Evolutionary conservation across 2,888 invertebrate species (phyloP), one percentile per base, ranked within the genome.

Genomic region (Diarsia dahlii): DNA sequence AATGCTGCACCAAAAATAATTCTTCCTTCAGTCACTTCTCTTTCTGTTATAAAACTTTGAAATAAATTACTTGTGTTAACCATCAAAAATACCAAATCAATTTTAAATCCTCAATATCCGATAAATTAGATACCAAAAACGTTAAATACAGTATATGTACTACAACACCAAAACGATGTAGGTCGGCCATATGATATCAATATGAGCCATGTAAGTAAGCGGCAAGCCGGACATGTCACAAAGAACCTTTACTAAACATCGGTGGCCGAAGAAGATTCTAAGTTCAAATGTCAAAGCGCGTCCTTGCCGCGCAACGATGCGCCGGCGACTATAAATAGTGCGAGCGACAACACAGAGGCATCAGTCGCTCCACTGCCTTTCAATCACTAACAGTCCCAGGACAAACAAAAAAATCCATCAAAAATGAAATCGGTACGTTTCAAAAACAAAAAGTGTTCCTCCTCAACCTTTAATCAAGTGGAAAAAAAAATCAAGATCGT

Each of bases 371-470:
- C 84, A 89, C 91, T 89, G 93, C 91, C 84, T 92, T 91, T 88
- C 89, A 88, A 87, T 88, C 89, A 90, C 82, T 56, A 71, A 90
- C 91, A 86, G 82, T 90, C 89, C 84, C 89, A 91, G 80, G 85
- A 90, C 89, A 89, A 89, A 83, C 82, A 89, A 87, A 90, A 80
- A 89, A 88, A 81, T 79, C 75, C 88, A 75, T 79, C 80, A 72
- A 96, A 95, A 94, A 96, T 96, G 96, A 96, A 96, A 95, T 94
- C 93, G 95, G 96, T 96, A 95, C 92, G 95, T 95, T 87, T 70
- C 54, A 15, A 77, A 67, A 78, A 69, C 23, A 6, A 54, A 63
- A 58, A 83, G 76, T 83, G 68, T 65, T 68, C 66, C 62, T 69
- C 15, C 67, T 58, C 15, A 3, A 50, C 18, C 4, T 18, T 39